A percentile compares a stretch with the other conserved stretches of the same genome.
phyloP scores from a whole-genome alignment of 2,113 vertebrate species.

The Mormyrus lacerda region DNA sequence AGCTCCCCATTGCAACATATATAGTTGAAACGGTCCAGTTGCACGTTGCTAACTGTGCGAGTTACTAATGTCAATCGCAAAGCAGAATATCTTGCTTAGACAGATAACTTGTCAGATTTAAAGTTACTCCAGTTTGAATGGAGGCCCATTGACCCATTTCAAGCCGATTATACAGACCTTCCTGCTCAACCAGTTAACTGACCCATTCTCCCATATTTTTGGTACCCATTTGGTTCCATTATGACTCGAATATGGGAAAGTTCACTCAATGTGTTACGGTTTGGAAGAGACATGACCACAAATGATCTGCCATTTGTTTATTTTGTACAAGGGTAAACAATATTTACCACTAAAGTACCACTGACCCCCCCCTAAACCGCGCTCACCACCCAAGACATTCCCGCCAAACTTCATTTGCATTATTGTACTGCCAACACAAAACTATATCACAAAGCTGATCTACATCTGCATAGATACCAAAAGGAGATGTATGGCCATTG shows the following conservation, averaged over 20 bases:
- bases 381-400: not conserved
- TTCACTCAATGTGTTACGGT: not conserved
- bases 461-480: not conserved
- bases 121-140: not conserved
- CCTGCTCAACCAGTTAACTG: too few relatives aligned
- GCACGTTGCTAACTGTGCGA: not conserved
- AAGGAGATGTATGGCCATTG: not conserved
- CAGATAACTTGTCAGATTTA: not conserved
- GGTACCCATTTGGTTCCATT: not conserved
- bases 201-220: not conserved
- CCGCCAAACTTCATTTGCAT: slow-evolving; percentile 28
- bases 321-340: not conserved
- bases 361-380: not conserved
- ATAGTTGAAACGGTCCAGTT: not conserved
- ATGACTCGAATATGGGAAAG: not conserved
- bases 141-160: not conserved
- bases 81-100: not conserved
- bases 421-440: not conserved
- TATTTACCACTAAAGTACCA: not conserved
- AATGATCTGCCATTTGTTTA: not conserved
- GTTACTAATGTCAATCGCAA: not conserved
- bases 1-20: not conserved
- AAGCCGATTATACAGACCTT: not conserved
- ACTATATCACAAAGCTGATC: not conserved
- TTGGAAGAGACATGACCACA: not conserved